Conservation (phyloP, 2,888 invertebrate species). For the Leucozona laternaria region DNA sequence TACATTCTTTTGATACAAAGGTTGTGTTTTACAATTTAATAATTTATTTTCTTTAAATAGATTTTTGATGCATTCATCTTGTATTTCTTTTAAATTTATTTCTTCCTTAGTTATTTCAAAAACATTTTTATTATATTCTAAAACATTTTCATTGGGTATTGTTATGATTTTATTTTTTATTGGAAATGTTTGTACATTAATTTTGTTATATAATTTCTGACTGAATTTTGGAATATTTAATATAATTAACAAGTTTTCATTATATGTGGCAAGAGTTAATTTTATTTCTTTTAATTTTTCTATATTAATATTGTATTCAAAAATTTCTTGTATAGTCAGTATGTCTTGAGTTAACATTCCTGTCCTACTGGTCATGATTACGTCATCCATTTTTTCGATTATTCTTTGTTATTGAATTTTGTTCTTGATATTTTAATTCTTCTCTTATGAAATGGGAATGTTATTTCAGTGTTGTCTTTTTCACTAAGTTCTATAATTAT, state of each 20-base stretch:
- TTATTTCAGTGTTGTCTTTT: not conserved
- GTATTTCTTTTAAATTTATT: not conserved
- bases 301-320: not conserved
- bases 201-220: not conserved
- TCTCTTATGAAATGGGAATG: not conserved
- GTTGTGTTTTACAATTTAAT: not conserved
- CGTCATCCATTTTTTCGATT: not conserved
- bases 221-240: not conserved
- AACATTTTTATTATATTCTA: not conserved
- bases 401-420: not conserved
- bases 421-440: not conserved
- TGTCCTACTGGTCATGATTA: constrained; percentile 9
- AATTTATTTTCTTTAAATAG: too few species aligned
- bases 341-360: not conserved
- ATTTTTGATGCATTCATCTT: not conserved
- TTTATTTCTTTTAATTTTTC: not conserved
- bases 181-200: not conserved
- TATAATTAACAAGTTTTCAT: not conserved
- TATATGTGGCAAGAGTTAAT: not conserved
- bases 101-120: not conserved
- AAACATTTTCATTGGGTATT: not conserved
- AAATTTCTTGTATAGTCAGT: not conserved
- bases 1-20: not conserved
- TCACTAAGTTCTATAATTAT: not conserved
- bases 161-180: not conserved